Percentiles rank a stretch among this genome's conserved stretches.
phyloP scores from a whole-genome alignment of 2,113 vertebrate genomes.

The Tyrannus savana region DNA sequence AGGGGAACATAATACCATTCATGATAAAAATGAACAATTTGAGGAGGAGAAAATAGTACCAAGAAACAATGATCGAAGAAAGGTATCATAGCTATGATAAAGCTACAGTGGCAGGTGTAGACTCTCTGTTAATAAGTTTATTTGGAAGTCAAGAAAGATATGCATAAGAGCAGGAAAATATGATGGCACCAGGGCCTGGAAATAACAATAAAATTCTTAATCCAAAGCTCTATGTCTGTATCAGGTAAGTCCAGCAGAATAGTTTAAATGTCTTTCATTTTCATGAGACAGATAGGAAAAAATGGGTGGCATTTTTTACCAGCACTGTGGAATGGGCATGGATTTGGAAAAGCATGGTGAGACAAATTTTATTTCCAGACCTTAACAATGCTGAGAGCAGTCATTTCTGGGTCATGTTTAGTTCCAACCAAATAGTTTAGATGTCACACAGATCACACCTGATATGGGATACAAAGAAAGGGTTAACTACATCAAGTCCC shows the following conservation, averaged over 20 bases:
- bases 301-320: background rate
- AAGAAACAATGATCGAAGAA: background rate
- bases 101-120: background rate
- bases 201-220: background rate
- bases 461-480: background rate
- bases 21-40: slow-evolving; percentile 66
- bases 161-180: background rate
- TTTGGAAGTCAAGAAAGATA: background rate
- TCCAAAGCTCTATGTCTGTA: background rate
- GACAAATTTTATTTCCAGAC: background rate
- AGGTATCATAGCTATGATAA: background rate
- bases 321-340: background rate
- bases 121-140: background rate
- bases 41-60: slow-evolving; percentile 48
- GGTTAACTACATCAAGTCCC: background rate
- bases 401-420: background rate
- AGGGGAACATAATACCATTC: slow-evolving; percentile 68
- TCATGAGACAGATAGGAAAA: background rate
- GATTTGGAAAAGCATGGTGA: background rate
- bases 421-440: background rate
- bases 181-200: background rate
- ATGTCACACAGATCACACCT: background rate
- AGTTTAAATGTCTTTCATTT: background rate
- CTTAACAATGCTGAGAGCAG: background rate
- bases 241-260: background rate